A percentile compares a stretch with the other conserved stretches of the same genome.
These are phyloP conservation scores for Macquaria ambigua DNA, from an alignment of 2,113 vertebrate species.

Conservation along the genomic window DNA sequence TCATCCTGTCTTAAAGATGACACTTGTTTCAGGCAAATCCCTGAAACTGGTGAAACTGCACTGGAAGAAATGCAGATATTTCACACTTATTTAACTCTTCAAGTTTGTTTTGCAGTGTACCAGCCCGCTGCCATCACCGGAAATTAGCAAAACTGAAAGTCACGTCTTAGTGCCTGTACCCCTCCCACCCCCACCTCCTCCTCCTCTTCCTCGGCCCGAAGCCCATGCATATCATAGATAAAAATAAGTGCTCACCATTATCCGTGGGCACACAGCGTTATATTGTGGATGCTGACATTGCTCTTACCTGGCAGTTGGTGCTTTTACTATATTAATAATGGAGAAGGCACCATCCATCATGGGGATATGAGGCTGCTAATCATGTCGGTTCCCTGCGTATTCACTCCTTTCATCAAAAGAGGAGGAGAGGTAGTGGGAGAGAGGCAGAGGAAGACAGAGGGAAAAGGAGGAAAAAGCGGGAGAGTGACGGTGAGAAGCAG, in stretches of 20 bases:
- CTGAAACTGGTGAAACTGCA: neutral
- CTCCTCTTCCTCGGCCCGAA: slow-evolving; percentile 32
- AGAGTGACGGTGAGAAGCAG: slow-evolving; percentile 18
- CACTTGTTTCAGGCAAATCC: neutral
- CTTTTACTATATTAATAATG: slow-evolving; percentile 88
- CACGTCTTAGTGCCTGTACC: neutral
- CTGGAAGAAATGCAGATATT: neutral
- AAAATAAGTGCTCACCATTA: slow-evolving; percentile 78
- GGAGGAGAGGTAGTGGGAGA: slow-evolving; percentile 18
- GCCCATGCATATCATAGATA: slow-evolving; percentile 76
- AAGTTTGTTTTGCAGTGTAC: slow-evolving; percentile 14
- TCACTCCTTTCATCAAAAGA: slow-evolving; percentile 72
- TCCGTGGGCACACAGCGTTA: slow-evolving; percentile 76
- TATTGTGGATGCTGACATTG: slow-evolving; percentile 84
- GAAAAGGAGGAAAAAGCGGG: neutral
- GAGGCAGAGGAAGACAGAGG: slow-evolving; percentile 20
- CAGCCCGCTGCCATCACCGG: neutral
- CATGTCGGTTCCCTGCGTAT: slow-evolving; percentile 83
- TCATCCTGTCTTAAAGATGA: neutral
- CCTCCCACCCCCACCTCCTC: neutral
- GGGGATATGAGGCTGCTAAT: slow-evolving; percentile 82
- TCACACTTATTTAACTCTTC: neutral
- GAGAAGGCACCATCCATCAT: slow-evolving; percentile 81
- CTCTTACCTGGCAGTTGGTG: slow-evolving; percentile 84
- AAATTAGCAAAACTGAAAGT: slow-evolving; percentile 45